These are phyloP conservation scores for Antheraea assamensis DNA, from an alignment of 2,888 invertebrate species.

Conservation along the genomic window DNA sequence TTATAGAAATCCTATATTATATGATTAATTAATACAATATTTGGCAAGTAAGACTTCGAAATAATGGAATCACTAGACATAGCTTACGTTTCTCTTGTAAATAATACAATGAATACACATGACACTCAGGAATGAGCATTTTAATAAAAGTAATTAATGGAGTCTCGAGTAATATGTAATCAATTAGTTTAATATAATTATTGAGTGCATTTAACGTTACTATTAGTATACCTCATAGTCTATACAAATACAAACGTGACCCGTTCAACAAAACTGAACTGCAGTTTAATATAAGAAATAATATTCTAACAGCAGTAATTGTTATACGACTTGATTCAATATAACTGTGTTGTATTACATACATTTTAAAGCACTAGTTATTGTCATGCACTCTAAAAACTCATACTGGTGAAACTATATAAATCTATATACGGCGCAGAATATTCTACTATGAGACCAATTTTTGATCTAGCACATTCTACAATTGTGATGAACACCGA, in stretches of 20 bases:
- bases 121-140: constrained; percentile 23
- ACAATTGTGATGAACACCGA: constrained; percentile 35
- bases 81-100: constrained; percentile 23
- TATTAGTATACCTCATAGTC: constrained; percentile 14
- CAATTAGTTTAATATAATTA: constrained; percentile 28
- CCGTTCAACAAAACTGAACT: constrained; percentile 17
- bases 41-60: constrained; percentile 61
- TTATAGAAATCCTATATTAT: constrained; percentile 41
- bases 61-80: constrained; percentile 50
- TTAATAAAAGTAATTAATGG: constrained; percentile 36
- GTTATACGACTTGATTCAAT: constrained; percentile 21
- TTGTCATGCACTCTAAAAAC: constrained; percentile 76
- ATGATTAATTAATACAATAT: constrained; percentile 55
- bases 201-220: constrained; percentile 40
- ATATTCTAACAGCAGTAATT: constrained; percentile 21
- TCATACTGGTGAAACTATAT: constrained; percentile 36
- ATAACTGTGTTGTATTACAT: constrained; percentile 39
- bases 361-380: constrained; percentile 70
- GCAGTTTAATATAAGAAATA: constrained; percentile 12
- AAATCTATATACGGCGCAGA: constrained; percentile 25
- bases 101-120: constrained; percentile 17
- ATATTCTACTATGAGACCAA: constrained; percentile 59
- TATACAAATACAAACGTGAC: constrained; percentile 18
- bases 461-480: constrained; percentile 47
- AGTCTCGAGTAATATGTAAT: constrained; percentile 29